Evolutionary conservation across 2,113 vertebrate species (phyloP).

Genomic region (Rhynchopsitta pachyrhyncha): DNA sequence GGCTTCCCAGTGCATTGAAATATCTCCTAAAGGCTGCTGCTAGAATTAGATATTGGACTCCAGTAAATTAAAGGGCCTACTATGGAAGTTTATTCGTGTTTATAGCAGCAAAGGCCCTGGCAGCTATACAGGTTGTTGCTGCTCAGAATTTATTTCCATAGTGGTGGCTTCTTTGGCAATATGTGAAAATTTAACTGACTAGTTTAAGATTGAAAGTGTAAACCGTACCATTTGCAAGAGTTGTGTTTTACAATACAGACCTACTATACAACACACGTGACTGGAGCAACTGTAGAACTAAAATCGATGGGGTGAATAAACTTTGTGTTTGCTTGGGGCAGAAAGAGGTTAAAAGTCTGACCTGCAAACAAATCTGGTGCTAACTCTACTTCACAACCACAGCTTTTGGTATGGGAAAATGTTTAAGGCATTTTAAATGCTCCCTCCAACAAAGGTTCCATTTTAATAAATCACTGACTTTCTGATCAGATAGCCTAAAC

Average conservation of each 20-base stretch:
- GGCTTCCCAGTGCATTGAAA: not conserved
- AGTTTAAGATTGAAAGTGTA: conserved; percentile 10
- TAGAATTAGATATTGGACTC: not conserved
- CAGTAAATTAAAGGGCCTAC: not conserved
- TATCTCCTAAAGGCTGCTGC: not conserved
- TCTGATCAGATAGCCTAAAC: not conserved
- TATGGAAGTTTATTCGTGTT: not conserved
- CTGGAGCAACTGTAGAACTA: conserved; percentile 34
- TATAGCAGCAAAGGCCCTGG: not conserved
- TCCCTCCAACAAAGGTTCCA: not conserved
- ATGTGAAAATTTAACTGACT: conserved; percentile 52
- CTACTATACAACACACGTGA: not conserved
- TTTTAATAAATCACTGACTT: not conserved
- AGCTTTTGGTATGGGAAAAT: conserved; percentile 18
- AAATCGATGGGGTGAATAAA: conserved; percentile 44
- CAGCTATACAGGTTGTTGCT: not conserved
- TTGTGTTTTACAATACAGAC: conserved; percentile 30
- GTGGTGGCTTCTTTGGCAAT: conserved; percentile 25
- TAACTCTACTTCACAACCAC: not conserved
- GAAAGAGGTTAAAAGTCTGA: conserved; percentile 50
- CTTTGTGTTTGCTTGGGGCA: not conserved
- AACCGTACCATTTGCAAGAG: not conserved
- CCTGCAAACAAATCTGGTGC: not conserved
- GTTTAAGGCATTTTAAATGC: not conserved
- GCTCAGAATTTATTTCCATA: conserved; percentile 9